These are phyloP conservation scores for Ptychobarbus kaznakovi DNA, from an alignment of 2,797 vertebrate species.

Conservation along the genomic window DNA sequence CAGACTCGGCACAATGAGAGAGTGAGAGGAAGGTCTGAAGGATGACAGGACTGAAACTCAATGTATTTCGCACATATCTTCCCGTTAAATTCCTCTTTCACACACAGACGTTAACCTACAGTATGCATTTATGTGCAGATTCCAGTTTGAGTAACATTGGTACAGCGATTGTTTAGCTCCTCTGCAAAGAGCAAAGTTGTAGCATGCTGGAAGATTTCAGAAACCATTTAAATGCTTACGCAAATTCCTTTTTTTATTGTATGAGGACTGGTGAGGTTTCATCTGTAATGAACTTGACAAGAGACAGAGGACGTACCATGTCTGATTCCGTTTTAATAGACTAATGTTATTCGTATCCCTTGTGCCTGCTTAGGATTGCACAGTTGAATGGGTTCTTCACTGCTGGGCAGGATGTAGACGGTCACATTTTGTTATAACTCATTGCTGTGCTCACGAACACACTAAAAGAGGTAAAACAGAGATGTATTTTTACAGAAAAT, in stretches of 20 bases:
- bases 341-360: slow-evolving; percentile 43
- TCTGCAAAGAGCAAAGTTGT: slow-evolving; percentile 60
- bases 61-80: slow-evolving; percentile 46
- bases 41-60: slow-evolving; percentile 49
- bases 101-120: slow-evolving; percentile 62
- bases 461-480: slow-evolving; percentile 37
- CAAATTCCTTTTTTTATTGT: slow-evolving; percentile 71
- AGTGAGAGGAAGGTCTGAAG: neutral
- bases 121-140: slow-evolving; percentile 59
- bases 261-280: slow-evolving; percentile 52
- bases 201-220: slow-evolving; percentile 60
- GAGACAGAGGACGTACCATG: slow-evolving; percentile 25
- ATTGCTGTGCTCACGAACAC: slow-evolving; percentile 21
- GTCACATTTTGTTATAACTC: slow-evolving; percentile 43
- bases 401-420: slow-evolving; percentile 28
- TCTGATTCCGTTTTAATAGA: slow-evolving; percentile 50
- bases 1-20: slow-evolving; percentile 90
- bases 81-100: slow-evolving; percentile 47
- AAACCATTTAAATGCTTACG: slow-evolving; percentile 64
- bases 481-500: slow-evolving; percentile 43
- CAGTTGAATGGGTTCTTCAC: slow-evolving; percentile 54
- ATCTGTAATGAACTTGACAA: slow-evolving; percentile 56
- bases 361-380: slow-evolving; percentile 58
- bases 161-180: slow-evolving; percentile 63
- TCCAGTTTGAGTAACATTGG: slow-evolving; percentile 52